A percentile compares a stretch with the other conserved stretches of the same genome.
phyloP scores from a whole-genome alignment of 2,888 invertebrate genomes.

The Nesidiocoris tenuis region DNA sequence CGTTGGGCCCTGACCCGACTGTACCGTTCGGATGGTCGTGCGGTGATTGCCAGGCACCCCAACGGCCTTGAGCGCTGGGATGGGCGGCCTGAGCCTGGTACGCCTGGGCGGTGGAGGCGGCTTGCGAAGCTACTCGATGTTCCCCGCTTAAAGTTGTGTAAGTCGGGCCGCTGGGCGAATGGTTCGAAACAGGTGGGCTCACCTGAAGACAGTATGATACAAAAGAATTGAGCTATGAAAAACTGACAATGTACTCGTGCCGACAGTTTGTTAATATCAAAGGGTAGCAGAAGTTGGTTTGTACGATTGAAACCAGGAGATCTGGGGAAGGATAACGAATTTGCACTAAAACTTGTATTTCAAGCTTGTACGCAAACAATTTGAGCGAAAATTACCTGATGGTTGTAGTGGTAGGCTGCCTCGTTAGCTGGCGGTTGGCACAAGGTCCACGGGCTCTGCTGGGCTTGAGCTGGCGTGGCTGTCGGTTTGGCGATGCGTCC shows the following conservation, averaged over 20 bases:
- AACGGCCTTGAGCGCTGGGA: slow-evolving; percentile 28
- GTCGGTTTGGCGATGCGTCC: slow-evolving; percentile 66
- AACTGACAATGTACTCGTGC: no score
- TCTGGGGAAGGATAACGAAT: not conserved
- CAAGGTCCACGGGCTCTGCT: slow-evolving; percentile 63
- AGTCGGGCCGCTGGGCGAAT: slow-evolving; percentile 74
- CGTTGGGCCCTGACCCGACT: slow-evolving; percentile 48
- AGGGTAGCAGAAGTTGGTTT: no score
- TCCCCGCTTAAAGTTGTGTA: slow-evolving; percentile 74
- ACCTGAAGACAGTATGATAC: no score
- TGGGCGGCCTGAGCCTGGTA: slow-evolving; percentile 3
- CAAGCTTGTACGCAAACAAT: not conserved
- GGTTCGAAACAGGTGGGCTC: slow-evolving; percentile 61
- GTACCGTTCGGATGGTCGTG: slow-evolving; percentile 43
- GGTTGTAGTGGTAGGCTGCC: slow-evolving; percentile 30
- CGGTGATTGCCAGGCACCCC: slow-evolving; percentile 41
- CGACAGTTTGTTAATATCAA: no score
- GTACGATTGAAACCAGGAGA: no score
- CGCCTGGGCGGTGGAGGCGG: slow-evolving; percentile 52
- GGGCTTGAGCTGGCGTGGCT: slow-evolving; percentile 71
- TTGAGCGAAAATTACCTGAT: not conserved
- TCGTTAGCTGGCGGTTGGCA: slow-evolving; percentile 60
- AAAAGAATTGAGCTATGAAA: no score
- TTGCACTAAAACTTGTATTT: not conserved
- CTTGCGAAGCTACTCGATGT: slow-evolving; percentile 58